Conservation (phyloP, 1,140 invertebrate species). For the Cataglyphis hispanica region DNA sequence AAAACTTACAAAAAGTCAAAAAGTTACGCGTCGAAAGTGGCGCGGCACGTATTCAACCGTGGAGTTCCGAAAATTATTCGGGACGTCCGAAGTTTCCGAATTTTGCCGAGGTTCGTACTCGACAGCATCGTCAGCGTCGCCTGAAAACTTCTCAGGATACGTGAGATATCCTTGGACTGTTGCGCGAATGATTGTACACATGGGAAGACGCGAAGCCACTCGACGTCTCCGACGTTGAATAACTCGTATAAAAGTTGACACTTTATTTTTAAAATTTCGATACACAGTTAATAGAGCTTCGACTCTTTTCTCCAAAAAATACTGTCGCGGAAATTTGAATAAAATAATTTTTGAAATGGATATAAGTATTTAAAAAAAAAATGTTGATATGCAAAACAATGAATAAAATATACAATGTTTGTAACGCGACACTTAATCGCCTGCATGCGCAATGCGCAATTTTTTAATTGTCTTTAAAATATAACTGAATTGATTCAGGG, state of each 20-base stretch:
- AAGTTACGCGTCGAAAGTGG: conserved; percentile 48
- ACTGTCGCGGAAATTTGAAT: no score
- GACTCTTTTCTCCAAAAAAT: no score
- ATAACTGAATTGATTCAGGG: conserved; percentile 1
- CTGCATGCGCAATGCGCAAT: neutral
- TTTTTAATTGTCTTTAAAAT: conserved; percentile 9
- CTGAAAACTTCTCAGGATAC: conserved; percentile 50
- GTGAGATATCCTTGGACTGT: conserved; percentile 45
- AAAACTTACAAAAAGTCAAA: conserved; percentile 58
- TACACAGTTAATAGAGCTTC: no score
- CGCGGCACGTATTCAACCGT: conserved; percentile 50
- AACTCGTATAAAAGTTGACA: no score
- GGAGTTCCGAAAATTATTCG: conserved; percentile 62
- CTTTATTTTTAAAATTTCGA: no score
- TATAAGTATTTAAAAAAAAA: no score
- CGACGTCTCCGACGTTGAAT: neutral
- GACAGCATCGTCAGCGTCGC: conserved; percentile 34
- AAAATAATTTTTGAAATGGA: no score
- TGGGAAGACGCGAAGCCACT: neutral
- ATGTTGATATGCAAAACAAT: no score
- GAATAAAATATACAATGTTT: neutral
- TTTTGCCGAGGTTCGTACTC: conserved; percentile 44
- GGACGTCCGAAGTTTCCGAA: conserved; percentile 59
- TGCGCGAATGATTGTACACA: conserved; percentile 39
- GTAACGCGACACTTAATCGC: neutral